These are phyloP conservation scores for Nibea albiflora DNA, from an alignment of 2,113 vertebrate genomes.

Conservation along the genomic window DNA sequence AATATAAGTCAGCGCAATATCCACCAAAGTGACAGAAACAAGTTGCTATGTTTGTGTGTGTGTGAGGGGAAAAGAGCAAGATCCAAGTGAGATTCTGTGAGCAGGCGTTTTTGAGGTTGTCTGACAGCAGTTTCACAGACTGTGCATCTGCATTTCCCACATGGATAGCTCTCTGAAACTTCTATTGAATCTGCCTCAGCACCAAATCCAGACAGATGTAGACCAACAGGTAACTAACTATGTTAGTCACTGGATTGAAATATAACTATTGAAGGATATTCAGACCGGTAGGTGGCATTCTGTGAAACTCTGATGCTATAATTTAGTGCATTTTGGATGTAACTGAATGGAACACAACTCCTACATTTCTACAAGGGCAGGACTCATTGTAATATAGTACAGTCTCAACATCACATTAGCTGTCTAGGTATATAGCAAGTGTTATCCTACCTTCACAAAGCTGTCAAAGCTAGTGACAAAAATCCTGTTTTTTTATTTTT, in stretches of 20 bases:
- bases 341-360: too few species aligned
- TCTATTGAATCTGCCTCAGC: neutral
- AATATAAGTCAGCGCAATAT: neutral
- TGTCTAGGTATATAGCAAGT: neutral
- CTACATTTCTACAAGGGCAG: neutral
- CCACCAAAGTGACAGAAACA: neutral
- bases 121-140: slow-evolving; percentile 19
- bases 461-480: neutral
- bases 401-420: neutral
- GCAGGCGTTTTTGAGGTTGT: neutral
- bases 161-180: slow-evolving; percentile 10
- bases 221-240: neutral
- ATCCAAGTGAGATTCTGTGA: neutral
- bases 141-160: slow-evolving; percentile 20
- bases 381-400: neutral
- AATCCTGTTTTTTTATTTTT: too few species aligned
- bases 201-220: neutral
- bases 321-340: neutral
- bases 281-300: neutral
- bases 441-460: neutral
- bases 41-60: neutral
- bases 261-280: neutral
- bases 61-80: neutral
- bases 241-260: neutral
- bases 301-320: neutral